Conservation (phyloP, 2,797 vertebrate species). For the Threskiornis aethiopicus region DNA sequence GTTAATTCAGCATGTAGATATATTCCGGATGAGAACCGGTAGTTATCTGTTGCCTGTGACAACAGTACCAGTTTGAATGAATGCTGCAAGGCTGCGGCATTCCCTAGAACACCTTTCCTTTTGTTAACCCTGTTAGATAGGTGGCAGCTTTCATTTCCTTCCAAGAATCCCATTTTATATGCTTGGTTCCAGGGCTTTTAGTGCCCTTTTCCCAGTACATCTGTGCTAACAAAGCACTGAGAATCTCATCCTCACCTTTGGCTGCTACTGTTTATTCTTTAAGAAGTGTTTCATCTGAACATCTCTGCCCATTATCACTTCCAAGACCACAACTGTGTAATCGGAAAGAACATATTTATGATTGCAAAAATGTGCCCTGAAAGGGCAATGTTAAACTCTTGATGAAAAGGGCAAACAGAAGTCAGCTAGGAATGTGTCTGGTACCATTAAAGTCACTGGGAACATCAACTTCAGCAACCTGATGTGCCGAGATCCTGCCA, state of each 20-base stretch:
- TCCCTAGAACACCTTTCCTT: not conserved
- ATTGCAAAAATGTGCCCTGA: not conserved
- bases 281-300: not conserved
- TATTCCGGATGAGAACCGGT: not conserved
- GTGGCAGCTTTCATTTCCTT: not conserved
- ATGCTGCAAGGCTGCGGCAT: not conserved
- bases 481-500: not conserved
- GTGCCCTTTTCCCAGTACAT: not conserved
- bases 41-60: not conserved
- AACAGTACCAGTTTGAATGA: not conserved
- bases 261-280: not conserved
- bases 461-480: not conserved
- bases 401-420: not conserved
- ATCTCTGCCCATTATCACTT: not conserved
- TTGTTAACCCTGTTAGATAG: not conserved
- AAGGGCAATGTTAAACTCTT: not conserved
- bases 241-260: not conserved
- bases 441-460: not conserved
- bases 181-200: not conserved
- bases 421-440: not conserved
- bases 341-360: not conserved
- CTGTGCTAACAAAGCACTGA: not conserved
- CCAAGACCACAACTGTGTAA: not conserved
- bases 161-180: not conserved
- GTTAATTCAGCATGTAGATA: not conserved